Base-by-base conservation (phyloP, 2,888 invertebrate species). In the Cecidostiba fungosa region DNA sequence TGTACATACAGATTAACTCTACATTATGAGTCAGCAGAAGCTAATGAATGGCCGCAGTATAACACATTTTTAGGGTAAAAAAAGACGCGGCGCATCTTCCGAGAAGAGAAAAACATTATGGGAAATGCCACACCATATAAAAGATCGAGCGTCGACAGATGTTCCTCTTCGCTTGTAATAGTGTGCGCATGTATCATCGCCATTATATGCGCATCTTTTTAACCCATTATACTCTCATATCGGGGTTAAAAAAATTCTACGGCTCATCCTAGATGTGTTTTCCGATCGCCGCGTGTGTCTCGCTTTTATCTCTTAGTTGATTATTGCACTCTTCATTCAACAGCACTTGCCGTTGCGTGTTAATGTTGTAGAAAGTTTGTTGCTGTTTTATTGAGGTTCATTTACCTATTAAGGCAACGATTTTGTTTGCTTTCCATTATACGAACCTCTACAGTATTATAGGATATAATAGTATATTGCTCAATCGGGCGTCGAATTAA, bases 181-280 rank as follows among this genome's bases (percentile, higher is more conserved):
- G 14, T 23, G 23, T 32, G 16, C n/a, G 23, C 29, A 39, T 39
- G 12, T 43, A 23, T 59, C 23, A 59, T 16, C 50, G 16, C 4
- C 39, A 19, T 26, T 29, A 50, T 50, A 43, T 23, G 19, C 43
- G 54, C 23, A n/a, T 39, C 39, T 72, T 80, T 36, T 80, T 50
- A 36, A 50, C 50, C 29, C 77, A 62, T 77, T 77, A 77, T 14
- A 8, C 59, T 62, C 54, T 74, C 36, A 14, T 36, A 82, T 82
- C 39, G 76, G 73, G 82, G 82, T 82, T 82, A 36, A 82, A 82
- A n/a, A 82, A 82, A 76, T 76, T 23, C 14, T 16, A 6, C 19
- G 19, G 54, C 36, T 69, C 72, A 80, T 80, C 50, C 69, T 69
- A 47, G 47, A 66, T 70, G 77, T 23, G 43, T 39, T 82, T 19